A percentile compares a stretch with the other conserved stretches of the same genome.
phyloP scores from a whole-genome alignment of 1,140 invertebrate genomes.

The Dendroctonus valens region DNA sequence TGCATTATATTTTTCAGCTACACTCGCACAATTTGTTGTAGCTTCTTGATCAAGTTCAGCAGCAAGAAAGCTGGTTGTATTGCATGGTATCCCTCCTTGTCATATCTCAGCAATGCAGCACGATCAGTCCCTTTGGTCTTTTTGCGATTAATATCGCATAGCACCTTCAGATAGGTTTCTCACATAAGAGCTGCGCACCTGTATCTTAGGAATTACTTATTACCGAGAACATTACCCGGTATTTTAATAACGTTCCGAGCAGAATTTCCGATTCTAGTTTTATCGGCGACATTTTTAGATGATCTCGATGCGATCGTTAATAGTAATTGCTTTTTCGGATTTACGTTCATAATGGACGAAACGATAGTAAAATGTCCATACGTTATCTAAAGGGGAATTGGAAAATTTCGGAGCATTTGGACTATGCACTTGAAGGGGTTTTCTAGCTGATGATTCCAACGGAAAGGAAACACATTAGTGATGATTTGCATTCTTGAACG shows the following conservation, averaged over 20 bases:
- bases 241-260: slow-evolving; percentile 14
- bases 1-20: too few relatives aligned
- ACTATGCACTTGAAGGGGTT: too few relatives aligned
- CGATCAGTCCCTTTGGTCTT: slow-evolving; percentile 20
- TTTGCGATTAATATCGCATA: slow-evolving; percentile 29
- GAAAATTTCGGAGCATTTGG: too few relatives aligned
- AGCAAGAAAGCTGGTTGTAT: too few relatives aligned
- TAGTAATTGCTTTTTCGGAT: not conserved
- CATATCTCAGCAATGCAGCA: slow-evolving; percentile 18
- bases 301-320: not conserved
- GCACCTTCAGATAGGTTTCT: slow-evolving; percentile 28
- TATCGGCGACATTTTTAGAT: slow-evolving; percentile 6
- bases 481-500: too few relatives aligned
- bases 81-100: not conserved
- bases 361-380: too few relatives aligned
- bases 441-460: too few relatives aligned
- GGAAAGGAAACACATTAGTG: too few relatives aligned
- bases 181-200: slow-evolving; percentile 22
- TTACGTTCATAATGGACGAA: too few relatives aligned
- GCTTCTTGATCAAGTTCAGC: too few relatives aligned
- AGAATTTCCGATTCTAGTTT: slow-evolving; percentile 8
- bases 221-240: slow-evolving; percentile 13
- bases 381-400: too few relatives aligned
- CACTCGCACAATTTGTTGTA: too few relatives aligned
- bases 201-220: slow-evolving; percentile 27